Base-by-base conservation (phyloP, 2,888 invertebrate species). In the Mythimna loreyi region DNA sequence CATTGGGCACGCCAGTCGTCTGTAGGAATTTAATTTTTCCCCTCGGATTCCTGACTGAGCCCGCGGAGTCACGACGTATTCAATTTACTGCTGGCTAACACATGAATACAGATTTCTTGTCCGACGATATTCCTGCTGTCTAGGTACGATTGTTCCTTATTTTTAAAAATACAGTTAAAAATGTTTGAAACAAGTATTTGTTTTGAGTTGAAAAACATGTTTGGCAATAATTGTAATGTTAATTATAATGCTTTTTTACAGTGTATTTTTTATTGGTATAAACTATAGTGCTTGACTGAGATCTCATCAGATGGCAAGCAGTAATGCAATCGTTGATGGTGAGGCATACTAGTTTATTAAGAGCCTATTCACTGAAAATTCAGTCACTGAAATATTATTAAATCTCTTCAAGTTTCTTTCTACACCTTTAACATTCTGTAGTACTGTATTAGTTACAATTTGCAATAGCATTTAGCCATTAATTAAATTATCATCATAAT, bases 11-110 rank as follows among this genome's bases (percentile, higher is more conserved):
- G 71, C 82, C 77, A 74, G 80, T 81, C 81, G 83, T 80, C 86
- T 76, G 57, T 45, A 87, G 92, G 93, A 92, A 93, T 93, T 93
- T 92, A 90, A 93, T 93, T 93, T 93, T 93, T 93, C 87, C 83
- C 84, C 72, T 76, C 81, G 84, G 85, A 88, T 87, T 86, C 89
- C 86, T 75, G 84, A 87, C 90, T 83, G 84, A 84, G 83, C 77
- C 84, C 80, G 76, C 72, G 72, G 36, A 85, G 86, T 84, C 87
- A 87, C 83, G 85, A 86, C 87, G 87, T 88, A 87, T 90, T 90
- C 87, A 88, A 89, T 92, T 89, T 87, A 83, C 84, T 84, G 78
- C 75, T 75, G 68, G 85, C 79, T 86, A 86, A 87, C 86, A 84
- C 84, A 83, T 86, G 92, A 91, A 92, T 92, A 92, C 91, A 89